These are phyloP conservation scores for Silurus glanis DNA, from an alignment of 2,113 vertebrate species.

Conservation along the genomic window DNA sequence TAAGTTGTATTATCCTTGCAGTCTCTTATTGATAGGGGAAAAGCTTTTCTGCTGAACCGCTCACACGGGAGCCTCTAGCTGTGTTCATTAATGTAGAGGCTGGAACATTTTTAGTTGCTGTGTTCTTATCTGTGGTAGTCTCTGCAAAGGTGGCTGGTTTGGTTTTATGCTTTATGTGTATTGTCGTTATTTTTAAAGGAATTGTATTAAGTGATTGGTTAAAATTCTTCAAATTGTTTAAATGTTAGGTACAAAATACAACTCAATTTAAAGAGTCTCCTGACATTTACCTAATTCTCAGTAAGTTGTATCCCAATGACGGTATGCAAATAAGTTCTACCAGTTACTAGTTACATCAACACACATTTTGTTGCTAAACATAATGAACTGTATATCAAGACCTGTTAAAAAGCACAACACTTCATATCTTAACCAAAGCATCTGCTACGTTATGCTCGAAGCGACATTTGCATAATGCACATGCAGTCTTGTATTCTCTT, in stretches of 20 bases:
- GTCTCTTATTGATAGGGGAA: too few relatives aligned
- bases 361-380: too few relatives aligned
- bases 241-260: too few relatives aligned
- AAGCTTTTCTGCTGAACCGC: not conserved
- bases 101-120: not conserved
- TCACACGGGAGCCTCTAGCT: not conserved
- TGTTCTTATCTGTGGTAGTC: not conserved
- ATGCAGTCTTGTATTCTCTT: not conserved
- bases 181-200: not conserved
- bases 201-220: not conserved
- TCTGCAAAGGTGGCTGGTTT: not conserved
- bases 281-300: too few relatives aligned
- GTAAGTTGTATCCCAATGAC: too few relatives aligned
- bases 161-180: not conserved
- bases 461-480: not conserved
- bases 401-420: not conserved
- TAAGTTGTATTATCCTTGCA: too few relatives aligned
- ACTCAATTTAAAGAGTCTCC: too few relatives aligned
- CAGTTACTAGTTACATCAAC: too few relatives aligned
- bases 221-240: not conserved
- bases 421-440: not conserved
- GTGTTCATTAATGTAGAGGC: not conserved
- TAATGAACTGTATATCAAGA: not conserved
- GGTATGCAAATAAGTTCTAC: too few relatives aligned
- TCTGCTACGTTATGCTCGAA: not conserved